Percentiles rank a stretch among this genome's conserved stretches.
phyloP scores from a whole-genome alignment of 1,140 invertebrate genomes.

The Aphidius ervi region DNA sequence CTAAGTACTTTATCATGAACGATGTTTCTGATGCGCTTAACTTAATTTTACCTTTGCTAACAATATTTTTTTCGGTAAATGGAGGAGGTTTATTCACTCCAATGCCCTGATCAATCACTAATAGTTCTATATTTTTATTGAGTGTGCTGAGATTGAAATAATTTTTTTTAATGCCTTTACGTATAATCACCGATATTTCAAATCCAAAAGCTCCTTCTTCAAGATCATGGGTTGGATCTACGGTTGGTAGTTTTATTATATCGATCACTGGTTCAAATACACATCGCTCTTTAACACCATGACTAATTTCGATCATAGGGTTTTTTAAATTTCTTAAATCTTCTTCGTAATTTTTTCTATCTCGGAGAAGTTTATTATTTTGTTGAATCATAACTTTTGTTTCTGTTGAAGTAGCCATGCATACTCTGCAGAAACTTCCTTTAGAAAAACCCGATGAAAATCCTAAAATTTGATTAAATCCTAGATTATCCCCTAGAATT shows the following conservation, averaged over 20 bases:
- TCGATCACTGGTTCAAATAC: slow-evolving; percentile 25
- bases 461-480: slow-evolving; percentile 26
- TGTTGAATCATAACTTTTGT: slow-evolving; percentile 17
- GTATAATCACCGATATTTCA: background rate
- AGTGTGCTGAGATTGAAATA: background rate
- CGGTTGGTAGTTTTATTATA: background rate
- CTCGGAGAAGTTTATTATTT: slow-evolving; percentile 18
- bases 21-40: slow-evolving; percentile 19
- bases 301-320: no score
- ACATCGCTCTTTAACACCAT: slow-evolving; percentile 25
- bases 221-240: slow-evolving; percentile 2
- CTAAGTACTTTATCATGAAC: slow-evolving; percentile 17
- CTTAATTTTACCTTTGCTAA: slow-evolving; percentile 17
- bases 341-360: slow-evolving; percentile 24
- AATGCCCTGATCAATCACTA: background rate
- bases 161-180: background rate
- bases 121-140: slow-evolving; percentile 10
- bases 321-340: slow-evolving; percentile 15
- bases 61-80: slow-evolving; percentile 15
- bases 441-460: slow-evolving; percentile 28
- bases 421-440: slow-evolving; percentile 29
- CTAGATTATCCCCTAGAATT: slow-evolving; percentile 32
- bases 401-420: slow-evolving; percentile 23
- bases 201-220: background rate
- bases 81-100: slow-evolving; percentile 19